Evolutionary conservation across 2,888 invertebrate species (phyloP).

Genomic region (Linnaemya vulpina): DNA sequence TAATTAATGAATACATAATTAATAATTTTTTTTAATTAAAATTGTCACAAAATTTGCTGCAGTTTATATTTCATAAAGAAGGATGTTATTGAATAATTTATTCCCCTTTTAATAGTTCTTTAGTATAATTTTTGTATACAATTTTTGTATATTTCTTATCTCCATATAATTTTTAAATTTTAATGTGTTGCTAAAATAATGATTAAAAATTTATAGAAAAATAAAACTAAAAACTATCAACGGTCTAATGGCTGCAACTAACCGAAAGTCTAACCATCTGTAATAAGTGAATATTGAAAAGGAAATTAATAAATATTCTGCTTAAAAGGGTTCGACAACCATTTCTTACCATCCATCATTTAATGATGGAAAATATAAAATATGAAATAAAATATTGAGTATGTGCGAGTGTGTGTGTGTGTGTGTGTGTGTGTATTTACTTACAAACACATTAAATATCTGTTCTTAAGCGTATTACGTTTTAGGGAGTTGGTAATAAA

Average conservation of each 20-base stretch:
- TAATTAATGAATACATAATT: too few relatives aligned
- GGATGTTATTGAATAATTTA: too few relatives aligned
- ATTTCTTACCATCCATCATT: neutral
- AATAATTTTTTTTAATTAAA: too few relatives aligned
- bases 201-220: neutral
- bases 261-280: neutral
- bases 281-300: slow-evolving; percentile 44
- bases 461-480: neutral
- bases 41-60: too few relatives aligned
- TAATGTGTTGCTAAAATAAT: neutral
- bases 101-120: too few relatives aligned
- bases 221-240: neutral
- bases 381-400: neutral
- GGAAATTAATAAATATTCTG: slow-evolving; percentile 33
- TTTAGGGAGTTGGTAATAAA: neutral
- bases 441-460: neutral
- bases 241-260: slow-evolving; percentile 5
- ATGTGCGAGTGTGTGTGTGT: neutral
- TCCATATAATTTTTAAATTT: neutral
- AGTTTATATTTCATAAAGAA: too few relatives aligned
- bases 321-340: slow-evolving; percentile 47
- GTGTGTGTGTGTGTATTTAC: neutral
- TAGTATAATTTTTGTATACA: too few relatives aligned
- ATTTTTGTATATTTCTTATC: too few relatives aligned
- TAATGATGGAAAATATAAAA: slow-evolving; percentile 5